Percentiles rank a stretch among this genome's conserved stretches.
Conservation (phyloP, 2,797 vertebrate genomes). For the Myotis daubentonii region DNA sequence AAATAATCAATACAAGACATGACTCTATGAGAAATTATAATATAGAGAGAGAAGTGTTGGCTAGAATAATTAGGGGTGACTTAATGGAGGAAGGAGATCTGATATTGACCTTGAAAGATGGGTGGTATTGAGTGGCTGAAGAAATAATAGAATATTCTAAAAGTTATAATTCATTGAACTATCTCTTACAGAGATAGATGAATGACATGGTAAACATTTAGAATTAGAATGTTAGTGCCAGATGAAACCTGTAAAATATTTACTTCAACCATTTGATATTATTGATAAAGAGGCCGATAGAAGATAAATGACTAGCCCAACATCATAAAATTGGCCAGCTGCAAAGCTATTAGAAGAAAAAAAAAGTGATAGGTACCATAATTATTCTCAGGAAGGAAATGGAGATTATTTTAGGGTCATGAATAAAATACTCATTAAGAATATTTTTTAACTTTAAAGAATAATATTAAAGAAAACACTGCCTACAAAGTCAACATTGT, state of each 20-base stretch:
- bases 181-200: background rate
- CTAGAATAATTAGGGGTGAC: background rate
- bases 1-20: background rate
- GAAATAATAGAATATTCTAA: background rate
- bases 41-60: background rate
- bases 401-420: background rate
- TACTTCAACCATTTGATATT: constrained; percentile 11
- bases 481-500: background rate
- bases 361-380: background rate
- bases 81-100: background rate
- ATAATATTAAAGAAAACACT: constrained; percentile 27
- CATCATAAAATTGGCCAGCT: background rate
- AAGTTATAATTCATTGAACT: background rate
- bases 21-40: background rate
- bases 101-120: background rate
- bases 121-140: background rate
- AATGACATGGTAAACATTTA: background rate
- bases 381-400: background rate
- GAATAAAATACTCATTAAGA: background rate
- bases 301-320: background rate
- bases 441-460: constrained; percentile 15
- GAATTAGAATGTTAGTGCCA: constrained; percentile 17
- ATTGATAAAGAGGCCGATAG: background rate
- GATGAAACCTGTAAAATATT: background rate
- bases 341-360: background rate